These are phyloP conservation scores for Triops longicaudatus DNA, from an alignment of 1,140 invertebrate genomes.

Conservation along the genomic window DNA sequence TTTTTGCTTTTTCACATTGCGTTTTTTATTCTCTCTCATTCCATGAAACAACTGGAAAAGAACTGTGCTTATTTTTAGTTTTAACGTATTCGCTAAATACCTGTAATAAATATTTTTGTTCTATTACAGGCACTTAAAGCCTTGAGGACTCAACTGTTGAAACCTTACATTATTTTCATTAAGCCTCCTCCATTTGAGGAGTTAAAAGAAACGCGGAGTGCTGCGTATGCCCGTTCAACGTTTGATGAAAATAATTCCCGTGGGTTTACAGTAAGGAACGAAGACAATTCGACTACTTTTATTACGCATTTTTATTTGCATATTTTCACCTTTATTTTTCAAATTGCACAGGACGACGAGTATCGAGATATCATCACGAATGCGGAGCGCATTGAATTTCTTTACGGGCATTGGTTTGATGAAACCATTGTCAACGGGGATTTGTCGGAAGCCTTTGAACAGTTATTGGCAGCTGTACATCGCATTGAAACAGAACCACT, in stretches of 20 bases:
- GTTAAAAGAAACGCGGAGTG: conserved; percentile 70
- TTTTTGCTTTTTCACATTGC: no score
- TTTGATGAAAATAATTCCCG: conserved; percentile 81
- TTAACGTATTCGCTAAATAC: neutral
- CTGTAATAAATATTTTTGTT: neutral
- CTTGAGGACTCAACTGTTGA: conserved; percentile 77
- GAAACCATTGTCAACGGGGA: conserved; percentile 86
- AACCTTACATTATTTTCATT: conserved; percentile 91
- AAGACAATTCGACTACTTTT: conserved; percentile 26
- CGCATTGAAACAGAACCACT: conserved; percentile 84
- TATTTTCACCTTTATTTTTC: conserved; percentile 37
- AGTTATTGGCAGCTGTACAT: conserved; percentile 70
- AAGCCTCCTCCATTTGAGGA: conserved; percentile 79
- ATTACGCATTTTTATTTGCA: conserved; percentile 23
- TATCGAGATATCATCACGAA: conserved; percentile 81
- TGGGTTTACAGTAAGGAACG: conserved; percentile 67
- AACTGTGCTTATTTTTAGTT: neutral
- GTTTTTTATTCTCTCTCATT: no score
- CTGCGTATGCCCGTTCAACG: conserved; percentile 72
- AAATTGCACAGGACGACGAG: conserved; percentile 74
- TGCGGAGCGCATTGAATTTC: conserved; percentile 80
- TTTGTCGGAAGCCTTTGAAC: conserved; percentile 73
- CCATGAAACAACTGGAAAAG: neutral
- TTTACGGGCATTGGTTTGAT: conserved; percentile 93
- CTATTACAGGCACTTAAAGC: conserved; percentile 71